These are phyloP conservation scores for Parotia lawesii DNA, from an alignment of 2,113 vertebrate species.

Conservation along the genomic window DNA sequence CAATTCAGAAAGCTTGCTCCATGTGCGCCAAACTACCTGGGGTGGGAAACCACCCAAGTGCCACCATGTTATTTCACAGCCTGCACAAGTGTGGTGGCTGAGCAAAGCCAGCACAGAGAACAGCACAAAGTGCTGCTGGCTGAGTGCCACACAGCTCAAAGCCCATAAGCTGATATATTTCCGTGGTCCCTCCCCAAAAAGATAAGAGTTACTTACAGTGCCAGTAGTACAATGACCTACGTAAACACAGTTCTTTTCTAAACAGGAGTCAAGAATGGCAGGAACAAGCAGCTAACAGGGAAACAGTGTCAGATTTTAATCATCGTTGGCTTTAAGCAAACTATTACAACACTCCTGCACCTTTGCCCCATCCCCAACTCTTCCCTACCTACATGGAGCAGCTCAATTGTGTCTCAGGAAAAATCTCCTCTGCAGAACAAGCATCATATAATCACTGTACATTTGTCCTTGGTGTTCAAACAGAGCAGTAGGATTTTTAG, in stretches of 20 bases:
- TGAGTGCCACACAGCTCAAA: neutral
- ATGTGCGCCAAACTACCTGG: neutral
- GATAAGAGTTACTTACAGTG: neutral
- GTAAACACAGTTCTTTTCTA: neutral
- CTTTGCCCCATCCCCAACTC: neutral
- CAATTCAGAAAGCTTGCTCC: neutral
- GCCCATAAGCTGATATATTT: neutral
- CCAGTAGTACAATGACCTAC: slow-evolving; percentile 8
- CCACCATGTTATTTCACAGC: neutral
- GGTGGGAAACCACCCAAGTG: accelerated
- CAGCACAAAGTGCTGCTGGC: neutral
- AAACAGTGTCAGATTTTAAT: neutral
- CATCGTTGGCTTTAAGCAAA: neutral
- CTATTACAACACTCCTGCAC: neutral
- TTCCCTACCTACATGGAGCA: neutral
- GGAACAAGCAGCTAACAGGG: slow-evolving; percentile 20
- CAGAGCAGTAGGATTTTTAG: neutral
- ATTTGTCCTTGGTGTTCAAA: neutral
- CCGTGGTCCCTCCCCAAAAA: neutral
- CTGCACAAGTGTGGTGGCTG: neutral
- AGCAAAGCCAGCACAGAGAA: neutral
- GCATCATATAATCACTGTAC: accelerated
- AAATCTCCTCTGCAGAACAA: neutral
- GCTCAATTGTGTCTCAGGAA: neutral
- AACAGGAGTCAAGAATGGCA: neutral